A percentile compares a stretch with the other conserved stretches of the same genome.
Conservation (phyloP, 2,797 vertebrate species). For the Mormyrus proboscirostris region DNA sequence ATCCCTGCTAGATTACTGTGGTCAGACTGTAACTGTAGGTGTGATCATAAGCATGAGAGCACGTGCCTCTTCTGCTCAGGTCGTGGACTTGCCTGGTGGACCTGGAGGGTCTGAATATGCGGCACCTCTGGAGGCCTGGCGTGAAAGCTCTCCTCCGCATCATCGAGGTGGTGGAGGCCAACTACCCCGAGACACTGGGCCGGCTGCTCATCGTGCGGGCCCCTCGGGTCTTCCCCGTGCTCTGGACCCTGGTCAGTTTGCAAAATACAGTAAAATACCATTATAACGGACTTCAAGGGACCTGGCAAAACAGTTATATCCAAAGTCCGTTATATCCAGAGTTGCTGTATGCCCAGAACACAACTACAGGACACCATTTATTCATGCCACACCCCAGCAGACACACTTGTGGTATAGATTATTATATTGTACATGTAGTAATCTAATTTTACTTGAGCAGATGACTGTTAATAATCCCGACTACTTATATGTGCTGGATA, state of each 20-base stretch:
- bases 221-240: slow-evolving; percentile 78
- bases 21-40: not conserved
- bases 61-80: slow-evolving; percentile 41
- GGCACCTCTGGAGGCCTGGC: slow-evolving; percentile 77
- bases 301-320: too few species aligned
- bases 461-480: too few species aligned
- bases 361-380: too few species aligned
- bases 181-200: slow-evolving; percentile 80
- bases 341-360: too few species aligned
- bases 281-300: too few species aligned
- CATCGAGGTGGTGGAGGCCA: slow-evolving; percentile 83
- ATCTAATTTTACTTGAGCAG: too few species aligned
- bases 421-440: too few species aligned
- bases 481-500: too few species aligned
- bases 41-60: not conserved
- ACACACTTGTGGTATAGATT: too few species aligned
- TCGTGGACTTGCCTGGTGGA: slow-evolving; percentile 83
- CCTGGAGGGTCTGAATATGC: slow-evolving; percentile 79
- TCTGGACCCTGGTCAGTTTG: slow-evolving; percentile 77
- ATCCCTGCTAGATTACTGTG: not conserved
- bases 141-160: slow-evolving; percentile 78
- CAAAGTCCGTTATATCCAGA: too few species aligned
- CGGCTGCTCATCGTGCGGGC: slow-evolving; percentile 77
- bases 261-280: not conserved
- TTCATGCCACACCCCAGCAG: too few species aligned